phyloP scores from a whole-genome alignment of 2,113 vertebrate genomes.

The Austrofundulus limnaeus region DNA sequence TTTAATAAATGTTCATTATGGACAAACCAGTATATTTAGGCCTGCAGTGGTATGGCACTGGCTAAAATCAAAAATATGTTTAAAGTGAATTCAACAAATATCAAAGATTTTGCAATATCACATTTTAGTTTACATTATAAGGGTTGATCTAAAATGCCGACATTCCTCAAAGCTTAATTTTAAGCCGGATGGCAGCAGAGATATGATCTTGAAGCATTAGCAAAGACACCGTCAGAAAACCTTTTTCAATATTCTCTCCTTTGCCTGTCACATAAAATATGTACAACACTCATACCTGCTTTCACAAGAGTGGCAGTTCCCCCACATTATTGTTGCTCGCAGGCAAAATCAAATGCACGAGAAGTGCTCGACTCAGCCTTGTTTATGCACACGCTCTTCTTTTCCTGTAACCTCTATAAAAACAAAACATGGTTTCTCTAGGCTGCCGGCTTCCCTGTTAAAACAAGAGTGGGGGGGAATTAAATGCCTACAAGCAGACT shows the following conservation, averaged over 20 bases:
- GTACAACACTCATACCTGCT: conserved; percentile 64
- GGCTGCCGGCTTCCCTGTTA: conserved; percentile 70
- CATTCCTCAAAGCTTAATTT: conserved; percentile 38
- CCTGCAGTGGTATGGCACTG: conserved; percentile 20
- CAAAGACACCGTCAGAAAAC: conserved; percentile 59
- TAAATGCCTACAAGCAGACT: conserved; percentile 79
- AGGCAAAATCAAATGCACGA: conserved; percentile 67
- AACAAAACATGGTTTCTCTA: conserved; percentile 66
- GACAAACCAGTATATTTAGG: conserved; percentile 61
- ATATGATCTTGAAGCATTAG: conserved; percentile 55
- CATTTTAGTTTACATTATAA: conserved; percentile 12
- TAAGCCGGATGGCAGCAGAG: conserved; percentile 23
- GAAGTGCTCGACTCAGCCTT: conserved; percentile 58
- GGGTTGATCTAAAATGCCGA: conserved; percentile 12
- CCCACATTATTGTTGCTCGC: conserved; percentile 65
- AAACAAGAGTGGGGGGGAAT: conserved; percentile 71
- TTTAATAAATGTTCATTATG: conserved; percentile 20
- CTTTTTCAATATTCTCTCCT: conserved; percentile 61
- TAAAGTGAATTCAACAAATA: not conserved
- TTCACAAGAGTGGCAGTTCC: conserved; percentile 58
- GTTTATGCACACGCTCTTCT: conserved; percentile 61
- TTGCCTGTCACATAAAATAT: conserved; percentile 72
- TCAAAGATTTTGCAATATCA: conserved; percentile 17
- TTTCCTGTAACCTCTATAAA: conserved; percentile 73
- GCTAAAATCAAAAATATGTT: not conserved